A percentile compares a stretch with the other conserved stretches of the same genome.
Conservation (phyloP, 2,797 vertebrate genomes). For the Sebastes hubbsi region DNA sequence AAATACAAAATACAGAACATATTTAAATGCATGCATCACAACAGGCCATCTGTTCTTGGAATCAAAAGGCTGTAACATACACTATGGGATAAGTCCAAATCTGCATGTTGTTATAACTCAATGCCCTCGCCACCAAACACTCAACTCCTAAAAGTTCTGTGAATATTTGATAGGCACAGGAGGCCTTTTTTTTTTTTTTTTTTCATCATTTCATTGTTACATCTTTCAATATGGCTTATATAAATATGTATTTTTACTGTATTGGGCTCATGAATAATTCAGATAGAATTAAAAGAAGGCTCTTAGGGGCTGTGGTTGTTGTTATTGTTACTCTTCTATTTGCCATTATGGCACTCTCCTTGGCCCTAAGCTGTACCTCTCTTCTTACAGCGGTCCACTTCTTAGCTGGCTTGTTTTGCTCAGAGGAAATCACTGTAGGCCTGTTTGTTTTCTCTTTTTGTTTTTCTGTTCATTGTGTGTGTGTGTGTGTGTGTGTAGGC, state of each 20-base stretch:
- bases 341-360: constrained; percentile 30
- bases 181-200: constrained; percentile 37
- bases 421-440: constrained; percentile 39
- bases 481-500: neutral
- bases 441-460: constrained; percentile 17
- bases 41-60: neutral
- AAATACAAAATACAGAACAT: neutral
- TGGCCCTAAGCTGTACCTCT: constrained; percentile 33
- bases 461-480: neutral
- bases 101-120: constrained; percentile 11
- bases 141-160: constrained; percentile 32
- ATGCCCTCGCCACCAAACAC: neutral
- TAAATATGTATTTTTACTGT: constrained; percentile 60
- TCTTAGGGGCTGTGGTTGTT: constrained; percentile 47
- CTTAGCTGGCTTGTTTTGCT: constrained; percentile 42
- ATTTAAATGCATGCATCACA: constrained; percentile 6
- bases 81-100: constrained; percentile 15
- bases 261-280: constrained; percentile 61
- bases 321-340: constrained; percentile 59
- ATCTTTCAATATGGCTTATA: constrained; percentile 52
- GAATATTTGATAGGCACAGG: constrained; percentile 33
- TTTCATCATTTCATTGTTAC: constrained; percentile 44
- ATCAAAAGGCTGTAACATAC: constrained; percentile 9
- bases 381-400: constrained; percentile 22
- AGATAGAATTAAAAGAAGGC: constrained; percentile 14